These are phyloP conservation scores for Spialia ferax DNA, from an alignment of 2,888 invertebrate genomes.

Conservation along the genomic window DNA sequence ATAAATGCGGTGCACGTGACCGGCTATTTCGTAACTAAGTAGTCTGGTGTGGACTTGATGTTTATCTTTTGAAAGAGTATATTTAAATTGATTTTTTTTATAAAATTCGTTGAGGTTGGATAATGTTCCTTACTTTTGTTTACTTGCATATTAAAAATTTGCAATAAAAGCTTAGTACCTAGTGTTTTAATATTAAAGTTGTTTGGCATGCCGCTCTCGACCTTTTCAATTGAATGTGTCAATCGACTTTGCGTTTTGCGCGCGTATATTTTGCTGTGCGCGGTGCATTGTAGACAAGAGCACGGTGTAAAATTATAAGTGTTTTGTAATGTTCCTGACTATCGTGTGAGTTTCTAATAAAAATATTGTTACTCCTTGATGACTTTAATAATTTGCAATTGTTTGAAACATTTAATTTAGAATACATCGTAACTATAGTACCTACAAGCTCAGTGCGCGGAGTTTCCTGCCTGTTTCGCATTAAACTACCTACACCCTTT, in stretches of 20 bases:
- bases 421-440: neutral
- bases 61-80: too few species aligned
- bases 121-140: neutral
- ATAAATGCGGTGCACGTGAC: too few species aligned
- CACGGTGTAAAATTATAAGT: neutral
- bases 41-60: too few species aligned
- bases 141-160: neutral
- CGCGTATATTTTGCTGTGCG: conserved; percentile 32
- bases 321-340: conserved; percentile 53
- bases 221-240: conserved; percentile 44
- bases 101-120: neutral
- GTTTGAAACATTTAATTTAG: neutral
- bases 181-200: neutral
- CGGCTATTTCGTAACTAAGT: too few species aligned
- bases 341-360: conserved; percentile 52
- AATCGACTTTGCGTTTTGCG: conserved; percentile 38
- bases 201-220: conserved; percentile 30
- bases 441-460: neutral
- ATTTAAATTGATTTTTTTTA: too few species aligned
- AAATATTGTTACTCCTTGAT: neutral
- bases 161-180: neutral
- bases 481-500: too few species aligned
- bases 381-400: neutral
- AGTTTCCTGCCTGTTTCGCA: neutral
- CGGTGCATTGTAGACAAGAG: neutral